Conservation (phyloP, 2,797 vertebrate species). For the Periophthalmus magnuspinnatus region DNA sequence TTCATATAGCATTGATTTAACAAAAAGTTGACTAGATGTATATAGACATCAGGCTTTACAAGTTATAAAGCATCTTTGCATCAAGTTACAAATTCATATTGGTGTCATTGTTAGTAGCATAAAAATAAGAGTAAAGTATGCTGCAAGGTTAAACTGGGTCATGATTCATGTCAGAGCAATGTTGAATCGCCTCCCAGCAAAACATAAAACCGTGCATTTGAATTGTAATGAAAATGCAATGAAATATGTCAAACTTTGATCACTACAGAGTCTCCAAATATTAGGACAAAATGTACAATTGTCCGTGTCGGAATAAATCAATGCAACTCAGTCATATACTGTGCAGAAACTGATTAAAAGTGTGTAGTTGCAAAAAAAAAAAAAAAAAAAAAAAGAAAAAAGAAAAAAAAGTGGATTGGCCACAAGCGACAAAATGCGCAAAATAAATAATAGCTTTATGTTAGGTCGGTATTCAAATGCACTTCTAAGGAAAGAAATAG, state of each 20-base stretch:
- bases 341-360: neutral
- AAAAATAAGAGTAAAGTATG: constrained; percentile 2
- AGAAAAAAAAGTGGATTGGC: neutral
- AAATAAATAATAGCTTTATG: neutral
- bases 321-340: neutral
- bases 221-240: neutral
- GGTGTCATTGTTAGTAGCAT: neutral
- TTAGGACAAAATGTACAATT: neutral
- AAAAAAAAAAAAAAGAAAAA: neutral
- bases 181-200: neutral
- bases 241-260: neutral
- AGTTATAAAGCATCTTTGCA: neutral
- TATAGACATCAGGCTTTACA: neutral
- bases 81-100: neutral
- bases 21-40: neutral
- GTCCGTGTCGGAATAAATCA: neutral
- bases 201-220: neutral
- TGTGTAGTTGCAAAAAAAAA: neutral
- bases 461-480: neutral
- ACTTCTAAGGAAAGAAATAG: neutral
- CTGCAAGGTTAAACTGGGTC: constrained; percentile 12
- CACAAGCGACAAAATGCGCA: neutral
- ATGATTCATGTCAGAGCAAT: constrained; percentile 10
- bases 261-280: neutral
- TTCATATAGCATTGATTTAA: too few species aligned